Percentiles rank a stretch among this genome's conserved stretches.
Evolutionary conservation across 2,797 vertebrate genomes (phyloP).

Genomic region (Argya squamiceps): DNA sequence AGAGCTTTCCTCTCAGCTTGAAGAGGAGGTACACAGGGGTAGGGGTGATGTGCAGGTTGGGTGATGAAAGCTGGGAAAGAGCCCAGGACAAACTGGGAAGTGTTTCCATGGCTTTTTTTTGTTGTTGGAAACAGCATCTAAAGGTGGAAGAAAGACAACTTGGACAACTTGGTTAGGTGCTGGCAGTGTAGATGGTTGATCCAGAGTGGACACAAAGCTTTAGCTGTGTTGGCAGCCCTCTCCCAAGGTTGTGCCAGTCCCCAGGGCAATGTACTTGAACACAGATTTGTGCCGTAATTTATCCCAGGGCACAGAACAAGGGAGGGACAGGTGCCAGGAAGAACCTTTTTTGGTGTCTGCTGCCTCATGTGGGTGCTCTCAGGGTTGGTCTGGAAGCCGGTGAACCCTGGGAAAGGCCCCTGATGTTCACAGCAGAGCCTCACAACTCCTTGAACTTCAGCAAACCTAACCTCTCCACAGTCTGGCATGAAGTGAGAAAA

Average conservation of each 20-base stretch:
- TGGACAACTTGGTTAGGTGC: not conserved
- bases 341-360: not conserved
- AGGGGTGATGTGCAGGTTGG: not conserved
- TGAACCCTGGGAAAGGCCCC: not conserved
- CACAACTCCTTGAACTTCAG: not conserved
- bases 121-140: not conserved
- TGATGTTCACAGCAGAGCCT: not conserved
- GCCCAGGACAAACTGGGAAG: not conserved
- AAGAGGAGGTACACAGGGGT: not conserved
- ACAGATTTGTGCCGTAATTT: not conserved
- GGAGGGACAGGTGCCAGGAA: not conserved
- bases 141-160: not conserved
- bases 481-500: not conserved
- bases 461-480: not conserved
- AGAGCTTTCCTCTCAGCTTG: not conserved
- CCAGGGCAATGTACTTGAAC: not conserved
- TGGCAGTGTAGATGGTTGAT: not conserved
- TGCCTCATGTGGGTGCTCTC: not conserved
- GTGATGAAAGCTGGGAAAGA: not conserved
- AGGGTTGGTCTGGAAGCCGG: not conserved
- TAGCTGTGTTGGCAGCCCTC: not conserved
- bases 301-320: not conserved
- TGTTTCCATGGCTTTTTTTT: rapidly evolving
- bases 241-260: not conserved
- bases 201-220: not conserved